Base-by-base conservation (phyloP, 2,888 invertebrate genomes). In the Leistus spinibarbis region DNA sequence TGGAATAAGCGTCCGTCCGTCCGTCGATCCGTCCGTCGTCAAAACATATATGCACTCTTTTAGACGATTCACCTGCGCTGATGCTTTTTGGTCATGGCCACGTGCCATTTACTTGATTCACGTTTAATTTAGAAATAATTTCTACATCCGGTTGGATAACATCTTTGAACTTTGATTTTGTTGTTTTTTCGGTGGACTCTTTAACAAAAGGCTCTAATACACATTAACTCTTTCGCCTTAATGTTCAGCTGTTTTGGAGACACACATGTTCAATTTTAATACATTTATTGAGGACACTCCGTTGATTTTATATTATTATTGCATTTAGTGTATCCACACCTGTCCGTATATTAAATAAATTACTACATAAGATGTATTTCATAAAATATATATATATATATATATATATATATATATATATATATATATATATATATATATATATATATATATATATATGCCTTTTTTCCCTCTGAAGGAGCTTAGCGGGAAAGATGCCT, bases 351-450 rank as follows among this genome's bases (percentile, higher is more conserved):
- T 2, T 19, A 16, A 20, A n/a, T 23, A 57, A 17, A 63, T 63
- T 20, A 63, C 5, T 20, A 16, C 22, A 63, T n/a, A n/a, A 9
- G n/a, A 20, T 63, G 22, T 63, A 22, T 63, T 63, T 22, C 19
- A 63, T 63, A 20, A 22, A 19, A 22, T 22, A 22, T 57, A 63
- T 22, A 22, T 9, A 16, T 20, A 20, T 63, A 62, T 57, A 57
- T 57, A 57, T 57, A 57, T 57, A 57, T 57, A 57, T 10, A 10
- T 57, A 57, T 57, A 57, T 57, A 57, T 57, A 57, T 57, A 57
- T n/a, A 57, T 10, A 10, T 57, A 57, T 57, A 57, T 57, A 57
- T 57, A 57, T 57, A 57, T n/a, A 57, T n/a, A 57, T n/a, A n/a
- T n/a, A n/a, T n/a, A n/a, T n/a, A n/a, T n/a, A n/a, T n/a, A n/a